phyloP scores from a whole-genome alignment of 2,888 invertebrate species.

The Autographa gamma region DNA sequence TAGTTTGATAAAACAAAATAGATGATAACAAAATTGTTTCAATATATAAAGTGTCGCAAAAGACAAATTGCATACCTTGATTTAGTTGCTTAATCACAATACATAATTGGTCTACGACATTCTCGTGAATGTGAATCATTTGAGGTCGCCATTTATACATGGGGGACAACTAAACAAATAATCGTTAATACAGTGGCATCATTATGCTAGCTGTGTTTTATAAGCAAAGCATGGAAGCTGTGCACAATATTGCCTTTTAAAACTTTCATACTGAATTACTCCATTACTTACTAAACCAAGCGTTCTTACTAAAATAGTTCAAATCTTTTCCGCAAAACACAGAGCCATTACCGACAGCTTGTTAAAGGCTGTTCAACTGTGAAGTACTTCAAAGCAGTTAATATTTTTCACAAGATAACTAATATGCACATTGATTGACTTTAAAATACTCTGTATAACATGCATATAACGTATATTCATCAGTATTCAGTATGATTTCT shows the following conservation, averaged over 20 bases:
- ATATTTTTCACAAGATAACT: too few relatives aligned
- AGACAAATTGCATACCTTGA: slow-evolving; percentile 26
- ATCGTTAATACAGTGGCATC: not conserved
- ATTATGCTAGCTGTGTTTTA: not conserved
- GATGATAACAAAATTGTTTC: slow-evolving; percentile 27
- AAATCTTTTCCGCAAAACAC: too few relatives aligned
- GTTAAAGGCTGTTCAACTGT: too few relatives aligned
- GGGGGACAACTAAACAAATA: not conserved
- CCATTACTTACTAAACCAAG: not conserved
- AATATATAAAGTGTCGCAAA: slow-evolving; percentile 18
- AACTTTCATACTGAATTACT: not conserved
- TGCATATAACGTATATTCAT: too few relatives aligned
- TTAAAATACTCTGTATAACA: too few relatives aligned
- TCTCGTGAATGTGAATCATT: slow-evolving; percentile 6
- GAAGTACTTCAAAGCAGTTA: too few relatives aligned
- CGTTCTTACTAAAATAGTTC: too few relatives aligned
- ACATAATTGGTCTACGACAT: slow-evolving; percentile 39
- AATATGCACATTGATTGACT: too few relatives aligned
- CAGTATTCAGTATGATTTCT: too few relatives aligned
- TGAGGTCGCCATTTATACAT: slow-evolving; percentile 10
- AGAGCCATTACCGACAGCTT: too few relatives aligned
- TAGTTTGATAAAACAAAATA: slow-evolving; percentile 27
- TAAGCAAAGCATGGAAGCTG: not conserved
- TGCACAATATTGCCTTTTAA: not conserved
- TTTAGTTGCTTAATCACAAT: slow-evolving; percentile 19